Evolutionary conservation across 2,888 invertebrate genomes (phyloP), one percentile per base, ranked within the genome.

Genomic region (Amphipoea oculea): DNA sequence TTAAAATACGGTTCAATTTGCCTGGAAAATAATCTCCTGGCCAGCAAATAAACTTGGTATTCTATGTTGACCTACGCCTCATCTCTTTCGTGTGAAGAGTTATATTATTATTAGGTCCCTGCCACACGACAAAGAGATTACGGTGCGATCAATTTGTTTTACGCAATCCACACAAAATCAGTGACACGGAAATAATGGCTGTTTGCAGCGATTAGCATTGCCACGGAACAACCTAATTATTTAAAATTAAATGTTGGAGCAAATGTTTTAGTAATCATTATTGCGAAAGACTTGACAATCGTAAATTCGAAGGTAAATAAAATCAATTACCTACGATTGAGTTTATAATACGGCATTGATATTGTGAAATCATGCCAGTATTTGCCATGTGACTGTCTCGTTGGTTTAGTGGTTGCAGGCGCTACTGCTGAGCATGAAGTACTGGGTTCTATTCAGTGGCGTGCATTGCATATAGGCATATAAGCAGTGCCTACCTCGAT

Each of bases 31-130:
- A 7, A 63, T n/a, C 1, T n/a, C 14, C 3, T 79, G 40, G 17
- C 36, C 29, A 69, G 74, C 70, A 86, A 77, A 79, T 75, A 73
- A 78, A 78, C 40, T 79, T 84, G 68, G 69, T 74, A 78, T 82
- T 63, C 76, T 81, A 86, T 94, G 90, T 94, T 94, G 92, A 93
- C 92, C 91, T 88, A 92, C 90, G 92, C 91, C 92, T 92, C 83
- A 80, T 85, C 78, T 86, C 91, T 89, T 95, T 94, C 93, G 93
- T 92, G 93, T 93, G 92, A 93, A 94, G 92, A 92, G 94, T 95
- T 29, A 1, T 29, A 29, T 29, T 93, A 93, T 93, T 92, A 90
- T 92, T 89, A 90, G 90, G 93, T 72, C 72, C 36, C 9, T 63
- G 65, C 66, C 80, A 82, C 82, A 83, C 75, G 63, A 63, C 74